Base-by-base conservation (phyloP, 2,888 invertebrate genomes). In the Stenodera caucasica region DNA sequence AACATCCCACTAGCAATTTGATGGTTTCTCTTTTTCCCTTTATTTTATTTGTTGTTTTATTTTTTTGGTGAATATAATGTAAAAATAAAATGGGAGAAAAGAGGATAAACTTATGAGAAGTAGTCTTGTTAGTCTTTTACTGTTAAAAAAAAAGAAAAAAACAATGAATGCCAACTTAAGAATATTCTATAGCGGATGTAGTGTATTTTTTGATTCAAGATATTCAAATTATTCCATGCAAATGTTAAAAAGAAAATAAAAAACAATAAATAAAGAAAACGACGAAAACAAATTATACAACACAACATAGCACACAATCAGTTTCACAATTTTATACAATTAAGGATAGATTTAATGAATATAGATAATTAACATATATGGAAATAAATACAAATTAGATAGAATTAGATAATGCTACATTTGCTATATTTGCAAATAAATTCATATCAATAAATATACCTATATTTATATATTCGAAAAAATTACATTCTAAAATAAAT, bases 201-300 rank as follows among this genome's bases (percentile, higher is more conserved):
- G 40, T 40, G 40, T 40, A 40, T 40, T 40, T 40, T 40, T 40
- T 40, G 40, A 40, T 40, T 18, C 18, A 40, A 40, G 40, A 40
- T 40, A 40, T 40, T 40, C 40, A 40, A 40, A 40, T 40, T 40
- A 40, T 40, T 40, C 40, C 40, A 40, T 40, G 40, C 40, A 40
- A 40, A 40, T 40, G 40, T 40, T 18, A 4, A 18, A 40, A 40
- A 40, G 40, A 40, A 40, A 21, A 40, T 18, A 40, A 21, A 40
- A 40, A 40, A 18, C 18, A 18, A 40, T 40, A 40, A 40, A 18
- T 40, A 40, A 18, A 11, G 11, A 18, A 40, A 40, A 40, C 40
- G 21, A 40, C 37, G 18, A 40, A 40, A 40, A 40, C 37, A 40
- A 40, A 40, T 40, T 40, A 40, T 32, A 26, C 26, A 26, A 32